A percentile compares a stretch with the other conserved stretches of the same genome.
Evolutionary conservation across 2,888 invertebrate genomes (phyloP).

Genomic region (Cheilosia variabilis): DNA sequence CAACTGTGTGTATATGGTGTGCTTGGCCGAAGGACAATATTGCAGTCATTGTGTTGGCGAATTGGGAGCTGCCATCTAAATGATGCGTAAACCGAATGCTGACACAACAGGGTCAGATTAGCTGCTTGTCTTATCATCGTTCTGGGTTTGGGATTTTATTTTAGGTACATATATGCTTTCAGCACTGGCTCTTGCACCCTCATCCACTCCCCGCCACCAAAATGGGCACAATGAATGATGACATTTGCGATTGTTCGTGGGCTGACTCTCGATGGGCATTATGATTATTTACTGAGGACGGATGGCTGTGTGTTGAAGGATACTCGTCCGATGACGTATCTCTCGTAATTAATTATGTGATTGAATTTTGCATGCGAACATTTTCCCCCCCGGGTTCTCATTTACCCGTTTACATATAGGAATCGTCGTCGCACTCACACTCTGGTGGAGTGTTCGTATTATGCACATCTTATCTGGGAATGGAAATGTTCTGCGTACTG

Average conservation of each 20-base stretch:
- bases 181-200: not conserved
- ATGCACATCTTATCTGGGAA: conserved; percentile 57
- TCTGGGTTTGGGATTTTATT: conserved; percentile 54
- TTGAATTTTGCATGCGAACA: conserved; percentile 23
- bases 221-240: conserved; percentile 37
- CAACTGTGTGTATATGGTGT: conserved; percentile 26
- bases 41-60: conserved; percentile 40
- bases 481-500: conserved; percentile 55
- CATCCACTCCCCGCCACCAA: not conserved
- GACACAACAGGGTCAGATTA: conserved; percentile 70
- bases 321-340: conserved; percentile 27
- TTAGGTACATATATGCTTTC: conserved; percentile 22
- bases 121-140: conserved; percentile 66
- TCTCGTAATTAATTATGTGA: conserved; percentile 62
- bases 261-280: not conserved
- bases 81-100: conserved; percentile 69
- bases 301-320: conserved; percentile 4
- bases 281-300: conserved; percentile 30
- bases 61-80: conserved; percentile 51
- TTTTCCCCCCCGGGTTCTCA: not conserved
- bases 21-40: conserved; percentile 31
- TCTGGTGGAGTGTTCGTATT: conserved; percentile 16
- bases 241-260: conserved; percentile 45
- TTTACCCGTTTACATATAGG: conserved; percentile 16
- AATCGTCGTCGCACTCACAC: not conserved